Conservation (phyloP, 2,797 vertebrate genomes). For the Semotilus atromaculatus region DNA sequence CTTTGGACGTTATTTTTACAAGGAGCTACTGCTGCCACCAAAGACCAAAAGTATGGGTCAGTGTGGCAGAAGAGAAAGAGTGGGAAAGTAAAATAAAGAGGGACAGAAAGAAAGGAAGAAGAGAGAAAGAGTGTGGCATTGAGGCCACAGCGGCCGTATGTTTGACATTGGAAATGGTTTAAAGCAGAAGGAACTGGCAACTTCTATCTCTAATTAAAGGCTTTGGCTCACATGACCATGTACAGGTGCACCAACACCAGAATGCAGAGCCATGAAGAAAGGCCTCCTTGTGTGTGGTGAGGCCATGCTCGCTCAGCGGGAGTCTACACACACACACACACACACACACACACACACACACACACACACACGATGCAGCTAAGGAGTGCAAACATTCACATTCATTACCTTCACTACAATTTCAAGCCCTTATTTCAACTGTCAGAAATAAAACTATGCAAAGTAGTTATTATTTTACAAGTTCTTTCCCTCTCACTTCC, state of each 20-base stretch:
- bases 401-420: constrained; percentile 60
- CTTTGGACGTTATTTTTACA: constrained; percentile 35
- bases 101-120: constrained; percentile 30
- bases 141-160: constrained; percentile 39
- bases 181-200: constrained; percentile 53
- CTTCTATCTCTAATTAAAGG: constrained; percentile 61
- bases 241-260: constrained; percentile 82
- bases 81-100: constrained; percentile 38
- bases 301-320: constrained; percentile 60
- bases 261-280: constrained; percentile 76
- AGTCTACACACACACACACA: constrained; percentile 67
- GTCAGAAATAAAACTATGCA: constrained; percentile 41
- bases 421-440: constrained; percentile 54
- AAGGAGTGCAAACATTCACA: constrained; percentile 57
- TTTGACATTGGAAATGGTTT: constrained; percentile 57
- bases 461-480: background rate
- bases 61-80: constrained; percentile 18
- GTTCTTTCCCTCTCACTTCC: background rate
- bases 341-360: constrained; percentile 70
- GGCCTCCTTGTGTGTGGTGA: constrained; percentile 75
- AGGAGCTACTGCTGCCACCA: constrained; percentile 26
- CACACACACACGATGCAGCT: constrained; percentile 68
- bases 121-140: constrained; percentile 23
- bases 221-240: constrained; percentile 63
- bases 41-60: constrained; percentile 28